Base-by-base conservation (phyloP, 1,140 invertebrate species). In the Zaprionus lachaisei region DNA sequence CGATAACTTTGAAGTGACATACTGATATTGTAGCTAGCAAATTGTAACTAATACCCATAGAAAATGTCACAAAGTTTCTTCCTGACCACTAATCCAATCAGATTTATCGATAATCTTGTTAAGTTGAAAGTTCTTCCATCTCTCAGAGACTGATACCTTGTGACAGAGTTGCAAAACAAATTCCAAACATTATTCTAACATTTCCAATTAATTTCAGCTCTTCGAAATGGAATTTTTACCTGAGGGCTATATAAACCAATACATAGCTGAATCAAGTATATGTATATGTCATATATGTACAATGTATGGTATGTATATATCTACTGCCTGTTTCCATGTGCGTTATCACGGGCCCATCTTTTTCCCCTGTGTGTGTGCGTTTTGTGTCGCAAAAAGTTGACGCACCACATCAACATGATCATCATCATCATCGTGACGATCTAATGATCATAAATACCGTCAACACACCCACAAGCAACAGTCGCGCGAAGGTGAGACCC, bases 391-490 rank as follows among this genome's bases (percentile, higher is more conserved):
- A 41, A 57, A 57, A 70, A 70, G 66, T 58, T 69, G 72, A 70
- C 58, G 56, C 72, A 67, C 55, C 63, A 37, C 55, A 73, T 41
- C 72, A 74, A 22, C 72, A 69, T 28, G 22, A 62, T 44, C 37
- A 47, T 14, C 51, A 65, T 14, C 34, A 62, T 14, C 54, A 57
- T 17, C 37, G 55, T 14, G 38, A 49, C 24, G 15, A 54, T 28
- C 47, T 62, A 17, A 75, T 70, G 37, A 75, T 70, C 51, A 70
- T 75, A 75, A 75, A 75, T 75, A 64, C 72, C 67, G 51, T 64
- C 54, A 70, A 75, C 67, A 75, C 72, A 75, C 72, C 66, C 72
- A 74, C 72, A 69, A 37, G 22, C 49, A 51, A 49, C 31, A 28
- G 37, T 49, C 24, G 38, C 57, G 31, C 66, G 31, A 75, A 68